Conservation (phyloP, 1,140 invertebrate species). For the Cotesia glomerata region DNA sequence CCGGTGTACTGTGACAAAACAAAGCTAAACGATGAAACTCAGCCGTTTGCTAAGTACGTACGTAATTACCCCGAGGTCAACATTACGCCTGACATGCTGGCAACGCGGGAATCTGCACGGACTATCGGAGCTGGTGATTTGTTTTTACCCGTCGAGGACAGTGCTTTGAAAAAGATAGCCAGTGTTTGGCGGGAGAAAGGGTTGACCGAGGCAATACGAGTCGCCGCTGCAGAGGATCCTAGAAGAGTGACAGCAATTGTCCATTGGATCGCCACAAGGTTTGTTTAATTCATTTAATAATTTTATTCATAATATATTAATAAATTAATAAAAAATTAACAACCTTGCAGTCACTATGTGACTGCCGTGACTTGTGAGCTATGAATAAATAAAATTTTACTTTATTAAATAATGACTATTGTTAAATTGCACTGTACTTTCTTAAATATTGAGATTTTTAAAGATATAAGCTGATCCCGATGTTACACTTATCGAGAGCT, state of each 20-base stretch:
- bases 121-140: constrained; percentile 53
- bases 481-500: too few relatives aligned
- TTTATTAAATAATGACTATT: too few relatives aligned
- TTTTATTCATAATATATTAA: too few relatives aligned
- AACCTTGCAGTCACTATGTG: too few relatives aligned
- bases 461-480: too few relatives aligned
- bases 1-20: constrained; percentile 44
- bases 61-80: constrained; percentile 50
- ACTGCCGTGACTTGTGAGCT: too few relatives aligned
- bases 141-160: constrained; percentile 60
- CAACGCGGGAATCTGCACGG: constrained; percentile 53
- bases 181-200: constrained; percentile 66
- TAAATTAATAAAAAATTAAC: too few relatives aligned
- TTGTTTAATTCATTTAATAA: constrained; percentile 8
- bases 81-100: constrained; percentile 54
- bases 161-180: constrained; percentile 56
- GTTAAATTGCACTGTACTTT: too few relatives aligned
- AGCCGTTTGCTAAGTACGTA: constrained; percentile 48
- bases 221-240: constrained; percentile 58
- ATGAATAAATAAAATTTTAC: too few relatives aligned
- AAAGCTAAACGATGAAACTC: constrained; percentile 48
- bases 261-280: constrained; percentile 55
- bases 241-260: constrained; percentile 48
- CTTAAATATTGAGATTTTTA: too few relatives aligned
- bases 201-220: constrained; percentile 63